A percentile compares a stretch with the other conserved stretches of the same genome.
Conservation (phyloP, 2,113 vertebrate species). For the Lophura nycthemera region DNA sequence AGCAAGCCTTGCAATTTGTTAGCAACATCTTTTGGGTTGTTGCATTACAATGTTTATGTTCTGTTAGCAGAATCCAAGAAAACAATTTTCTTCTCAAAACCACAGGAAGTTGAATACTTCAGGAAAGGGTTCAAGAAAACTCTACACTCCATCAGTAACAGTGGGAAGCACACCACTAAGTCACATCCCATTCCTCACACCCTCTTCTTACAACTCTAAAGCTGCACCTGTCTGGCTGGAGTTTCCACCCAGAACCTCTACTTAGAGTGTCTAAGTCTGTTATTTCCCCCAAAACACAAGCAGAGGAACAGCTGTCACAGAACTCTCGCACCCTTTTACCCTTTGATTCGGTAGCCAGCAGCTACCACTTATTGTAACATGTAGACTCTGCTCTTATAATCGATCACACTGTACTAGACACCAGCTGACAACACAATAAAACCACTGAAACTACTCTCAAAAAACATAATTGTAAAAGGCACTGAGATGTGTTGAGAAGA, state of each 20-base stretch:
- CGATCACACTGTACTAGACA: background rate
- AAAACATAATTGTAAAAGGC: background rate
- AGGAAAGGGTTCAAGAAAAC: background rate
- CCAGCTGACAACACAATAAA: background rate
- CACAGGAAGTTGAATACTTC: background rate
- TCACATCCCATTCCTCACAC: background rate
- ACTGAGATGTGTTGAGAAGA: background rate
- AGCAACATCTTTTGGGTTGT: background rate
- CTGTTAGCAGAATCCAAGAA: background rate
- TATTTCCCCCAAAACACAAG: background rate
- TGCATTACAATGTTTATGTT: background rate
- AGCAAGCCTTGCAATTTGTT: background rate
- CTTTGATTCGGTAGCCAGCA: background rate
- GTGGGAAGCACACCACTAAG: background rate
- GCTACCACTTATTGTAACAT: background rate
- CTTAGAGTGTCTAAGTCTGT: background rate
- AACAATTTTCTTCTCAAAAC: background rate
- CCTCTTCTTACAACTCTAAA: background rate
- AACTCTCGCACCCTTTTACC: background rate
- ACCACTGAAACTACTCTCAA: background rate
- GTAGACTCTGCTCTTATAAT: background rate
- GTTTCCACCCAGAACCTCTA: background rate
- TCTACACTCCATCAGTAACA: fast-evolving
- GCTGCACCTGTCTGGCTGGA: background rate
- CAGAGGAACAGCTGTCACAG: background rate